Evolutionary conservation across 1,140 invertebrate genomes (phyloP).

Genomic region (Sesamia nonagrioides): DNA sequence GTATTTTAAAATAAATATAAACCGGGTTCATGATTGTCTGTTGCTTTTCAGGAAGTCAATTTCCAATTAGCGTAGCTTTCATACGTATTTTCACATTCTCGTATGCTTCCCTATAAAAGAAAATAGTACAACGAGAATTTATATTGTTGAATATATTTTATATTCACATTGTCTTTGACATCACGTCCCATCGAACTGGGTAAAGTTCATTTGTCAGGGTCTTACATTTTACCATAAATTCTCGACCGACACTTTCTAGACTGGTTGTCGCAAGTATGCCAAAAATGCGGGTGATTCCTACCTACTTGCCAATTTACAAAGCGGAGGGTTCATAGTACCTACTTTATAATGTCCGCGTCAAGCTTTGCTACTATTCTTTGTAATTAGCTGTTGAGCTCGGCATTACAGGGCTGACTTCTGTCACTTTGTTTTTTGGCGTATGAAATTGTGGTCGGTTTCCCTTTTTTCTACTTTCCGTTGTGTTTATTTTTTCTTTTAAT

Average conservation of each 20-base stretch:
- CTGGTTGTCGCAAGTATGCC: slow-evolving; percentile 50
- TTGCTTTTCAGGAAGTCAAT: not conserved
- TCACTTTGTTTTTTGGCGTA: slow-evolving; percentile 35
- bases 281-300: slow-evolving; percentile 46
- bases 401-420: slow-evolving; percentile 28
- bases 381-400: slow-evolving; percentile 43
- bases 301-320: slow-evolving; percentile 47
- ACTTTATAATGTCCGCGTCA: slow-evolving; percentile 42
- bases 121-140: slow-evolving; percentile 61
- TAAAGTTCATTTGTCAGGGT: slow-evolving; percentile 74
- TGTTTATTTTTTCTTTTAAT: slow-evolving; percentile 34
- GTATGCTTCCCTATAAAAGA: slow-evolving; percentile 29
- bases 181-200: slow-evolving; percentile 66
- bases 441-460: slow-evolving; percentile 32
- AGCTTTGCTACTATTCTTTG: slow-evolving; percentile 32
- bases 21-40: not conserved
- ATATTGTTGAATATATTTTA: slow-evolving; percentile 71
- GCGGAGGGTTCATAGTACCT: slow-evolving; percentile 32
- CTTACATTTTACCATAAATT: slow-evolving; percentile 60
- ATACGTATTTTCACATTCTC: not conserved
- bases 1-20: not conserved
- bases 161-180: slow-evolving; percentile 69
- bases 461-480: not conserved
- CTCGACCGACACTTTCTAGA: slow-evolving; percentile 56
- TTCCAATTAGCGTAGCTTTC: slow-evolving; percentile 15